phyloP scores from a whole-genome alignment of 2,113 vertebrate species.

The Elanoides forficatus region DNA sequence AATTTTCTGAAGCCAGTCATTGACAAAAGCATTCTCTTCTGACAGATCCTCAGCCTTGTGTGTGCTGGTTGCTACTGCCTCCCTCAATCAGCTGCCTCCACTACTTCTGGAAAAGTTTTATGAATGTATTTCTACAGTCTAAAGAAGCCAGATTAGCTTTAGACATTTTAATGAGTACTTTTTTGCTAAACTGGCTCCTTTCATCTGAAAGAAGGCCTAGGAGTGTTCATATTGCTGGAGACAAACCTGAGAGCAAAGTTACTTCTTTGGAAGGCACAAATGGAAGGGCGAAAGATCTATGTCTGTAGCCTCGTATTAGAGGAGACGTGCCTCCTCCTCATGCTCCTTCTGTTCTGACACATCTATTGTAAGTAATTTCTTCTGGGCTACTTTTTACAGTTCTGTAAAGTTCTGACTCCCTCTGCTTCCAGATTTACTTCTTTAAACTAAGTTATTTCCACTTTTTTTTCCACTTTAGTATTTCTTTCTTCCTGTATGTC shows the following conservation, averaged over 20 bases:
- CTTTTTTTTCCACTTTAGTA: neutral
- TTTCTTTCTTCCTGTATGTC: neutral
- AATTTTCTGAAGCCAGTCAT: neutral
- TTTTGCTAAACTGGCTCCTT: neutral
- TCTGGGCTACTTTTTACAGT: neutral
- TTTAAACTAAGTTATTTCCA: neutral
- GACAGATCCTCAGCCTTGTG: neutral
- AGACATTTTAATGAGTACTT: neutral
- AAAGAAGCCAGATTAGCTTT: neutral
- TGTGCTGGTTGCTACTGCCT: neutral
- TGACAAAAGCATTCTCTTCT: neutral
- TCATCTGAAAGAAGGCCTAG: neutral
- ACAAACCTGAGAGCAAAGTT: neutral
- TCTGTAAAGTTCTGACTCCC: neutral
- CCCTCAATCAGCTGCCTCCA: neutral
- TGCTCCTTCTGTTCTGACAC: neutral
- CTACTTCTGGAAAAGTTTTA: neutral
- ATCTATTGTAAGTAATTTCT: neutral
- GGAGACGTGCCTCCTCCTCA: neutral
- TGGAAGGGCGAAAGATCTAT: neutral
- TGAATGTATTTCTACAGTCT: neutral
- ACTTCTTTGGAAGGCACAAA: neutral
- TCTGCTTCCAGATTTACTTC: neutral
- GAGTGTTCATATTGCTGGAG: neutral
- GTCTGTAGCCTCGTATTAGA: neutral